phyloP scores from a whole-genome alignment of 2,888 invertebrate species.

The Hemithea aestivaria region DNA sequence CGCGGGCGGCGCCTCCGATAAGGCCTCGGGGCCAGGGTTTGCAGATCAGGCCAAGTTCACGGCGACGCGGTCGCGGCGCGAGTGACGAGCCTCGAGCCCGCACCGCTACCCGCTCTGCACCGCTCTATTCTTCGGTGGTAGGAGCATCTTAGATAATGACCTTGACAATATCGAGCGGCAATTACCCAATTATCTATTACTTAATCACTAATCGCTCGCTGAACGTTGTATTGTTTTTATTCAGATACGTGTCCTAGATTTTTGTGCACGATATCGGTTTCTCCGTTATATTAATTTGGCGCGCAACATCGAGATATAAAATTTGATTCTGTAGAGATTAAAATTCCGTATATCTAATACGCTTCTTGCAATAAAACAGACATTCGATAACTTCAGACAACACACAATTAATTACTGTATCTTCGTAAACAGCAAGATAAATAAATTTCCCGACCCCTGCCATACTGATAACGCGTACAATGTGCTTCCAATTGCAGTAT shows the following conservation, averaged over 20 bases:
- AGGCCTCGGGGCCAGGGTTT: slow-evolving; percentile 71
- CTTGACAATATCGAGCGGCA: slow-evolving; percentile 39
- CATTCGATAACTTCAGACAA: too few species aligned
- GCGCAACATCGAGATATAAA: background rate
- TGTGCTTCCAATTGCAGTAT: too few species aligned
- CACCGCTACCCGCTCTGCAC: slow-evolving; percentile 15
- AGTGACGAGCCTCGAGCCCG: slow-evolving; percentile 39
- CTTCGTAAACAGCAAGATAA: too few species aligned
- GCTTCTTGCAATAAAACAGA: too few species aligned
- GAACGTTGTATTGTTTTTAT: slow-evolving; percentile 22
- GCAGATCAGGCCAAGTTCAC: slow-evolving; percentile 73
- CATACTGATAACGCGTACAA: too few species aligned
- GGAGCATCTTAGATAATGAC: slow-evolving; percentile 55
- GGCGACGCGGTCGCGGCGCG: slow-evolving; percentile 67
- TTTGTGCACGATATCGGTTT: slow-evolving; percentile 7
- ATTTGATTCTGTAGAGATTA: too few species aligned
- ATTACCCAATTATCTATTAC: slow-evolving; percentile 24
- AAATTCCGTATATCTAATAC: too few species aligned
- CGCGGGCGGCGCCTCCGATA: slow-evolving; percentile 74
- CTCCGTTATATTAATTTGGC: slow-evolving; percentile 4
- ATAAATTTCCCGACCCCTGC: too few species aligned
- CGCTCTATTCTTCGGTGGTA: slow-evolving; percentile 33
- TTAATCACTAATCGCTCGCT: slow-evolving; percentile 19
- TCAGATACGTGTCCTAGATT: slow-evolving; percentile 18
- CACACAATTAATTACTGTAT: too few species aligned